Percentiles rank a stretch among this genome's conserved stretches.
phyloP scores from a whole-genome alignment of 2,797 vertebrate genomes.

The Characodon lateralis region DNA sequence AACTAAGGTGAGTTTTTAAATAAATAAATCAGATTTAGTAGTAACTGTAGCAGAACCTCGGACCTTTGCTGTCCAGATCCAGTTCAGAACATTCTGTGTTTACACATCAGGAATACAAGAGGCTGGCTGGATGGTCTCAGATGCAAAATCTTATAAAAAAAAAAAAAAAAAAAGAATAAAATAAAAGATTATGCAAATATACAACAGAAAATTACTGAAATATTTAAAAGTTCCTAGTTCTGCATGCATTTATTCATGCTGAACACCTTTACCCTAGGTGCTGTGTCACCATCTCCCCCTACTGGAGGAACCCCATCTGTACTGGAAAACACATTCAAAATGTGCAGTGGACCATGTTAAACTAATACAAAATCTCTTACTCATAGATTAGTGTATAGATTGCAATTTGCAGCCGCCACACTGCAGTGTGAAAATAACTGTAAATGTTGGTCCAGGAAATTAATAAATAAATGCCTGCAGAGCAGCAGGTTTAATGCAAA shows the following conservation, averaged over 20 bases:
- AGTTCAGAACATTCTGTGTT: background rate
- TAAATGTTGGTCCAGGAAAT: background rate
- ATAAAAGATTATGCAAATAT: constrained; percentile 12
- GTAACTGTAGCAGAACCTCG: background rate
- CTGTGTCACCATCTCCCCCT: constrained; percentile 67
- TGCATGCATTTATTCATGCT: background rate
- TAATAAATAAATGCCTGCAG: constrained; percentile 1
- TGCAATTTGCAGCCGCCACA: constrained; percentile 37
- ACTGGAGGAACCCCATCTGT: constrained; percentile 39
- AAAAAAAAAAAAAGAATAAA: too few relatives aligned
- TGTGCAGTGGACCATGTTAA: constrained; percentile 42
- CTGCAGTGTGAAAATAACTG: constrained; percentile 3
- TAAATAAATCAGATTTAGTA: background rate
- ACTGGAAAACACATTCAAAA: constrained; percentile 24
- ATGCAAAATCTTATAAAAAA: background rate
- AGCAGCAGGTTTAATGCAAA: background rate
- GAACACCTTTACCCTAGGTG: background rate
- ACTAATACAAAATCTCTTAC: constrained; percentile 31
- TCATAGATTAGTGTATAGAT: constrained; percentile 40
- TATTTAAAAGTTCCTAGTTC: constrained; percentile 12
- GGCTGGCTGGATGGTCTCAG: constrained; percentile 25
- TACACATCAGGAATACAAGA: constrained; percentile 14
- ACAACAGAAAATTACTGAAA: constrained; percentile 29
- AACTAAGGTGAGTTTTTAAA: background rate
- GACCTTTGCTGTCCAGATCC: background rate